Conservation (phyloP, 1,140 invertebrate genomes). For the Bombus confusus region DNA sequence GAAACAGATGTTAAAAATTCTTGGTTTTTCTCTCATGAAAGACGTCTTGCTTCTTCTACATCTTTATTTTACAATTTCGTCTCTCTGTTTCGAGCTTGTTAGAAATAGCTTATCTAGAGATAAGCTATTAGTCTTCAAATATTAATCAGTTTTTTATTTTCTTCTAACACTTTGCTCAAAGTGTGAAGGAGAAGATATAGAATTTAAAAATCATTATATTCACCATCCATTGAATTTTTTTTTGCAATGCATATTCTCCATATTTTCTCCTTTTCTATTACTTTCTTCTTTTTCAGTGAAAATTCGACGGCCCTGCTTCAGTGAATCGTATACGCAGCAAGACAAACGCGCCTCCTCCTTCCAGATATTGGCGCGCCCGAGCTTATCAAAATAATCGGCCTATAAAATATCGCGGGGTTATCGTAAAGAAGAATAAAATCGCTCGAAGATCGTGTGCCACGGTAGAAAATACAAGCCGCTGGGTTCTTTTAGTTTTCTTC, state of each 20-base stretch:
- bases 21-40: not conserved
- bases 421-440: constrained; percentile 39
- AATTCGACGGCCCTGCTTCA: constrained; percentile 15
- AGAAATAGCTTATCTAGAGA: not conserved
- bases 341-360: not conserved
- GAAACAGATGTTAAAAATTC: not conserved
- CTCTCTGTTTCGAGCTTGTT: not conserved
- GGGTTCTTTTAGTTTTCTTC: not conserved
- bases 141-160: not conserved
- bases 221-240: not conserved
- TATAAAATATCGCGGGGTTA: constrained; percentile 39
- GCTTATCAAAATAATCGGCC: constrained; percentile 32
- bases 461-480: constrained; percentile 60
- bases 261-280: not conserved
- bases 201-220: not conserved
- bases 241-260: no score
- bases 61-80: not conserved
- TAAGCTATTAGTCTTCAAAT: not conserved
- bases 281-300: not conserved
- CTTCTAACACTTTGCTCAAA: not conserved
- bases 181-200: not conserved
- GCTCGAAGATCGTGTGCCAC: constrained; percentile 19
- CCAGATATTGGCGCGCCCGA: not conserved
- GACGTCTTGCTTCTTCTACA: not conserved
- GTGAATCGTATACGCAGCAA: constrained; percentile 8